Conservation (phyloP, 2,113 vertebrate species). For the Ginglymostoma cirratum region DNA sequence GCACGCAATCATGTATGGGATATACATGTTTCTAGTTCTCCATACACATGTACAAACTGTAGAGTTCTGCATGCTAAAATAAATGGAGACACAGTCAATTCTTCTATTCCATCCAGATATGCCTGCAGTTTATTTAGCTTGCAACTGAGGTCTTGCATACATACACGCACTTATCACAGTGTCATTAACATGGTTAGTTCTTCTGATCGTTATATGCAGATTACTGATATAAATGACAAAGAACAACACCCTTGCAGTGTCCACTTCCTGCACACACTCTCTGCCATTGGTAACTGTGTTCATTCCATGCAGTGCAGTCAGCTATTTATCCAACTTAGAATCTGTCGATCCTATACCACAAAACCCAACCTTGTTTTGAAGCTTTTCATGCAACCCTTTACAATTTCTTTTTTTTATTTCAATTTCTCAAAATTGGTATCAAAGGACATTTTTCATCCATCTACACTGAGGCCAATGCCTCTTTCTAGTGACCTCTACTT, state of each 20-base stretch:
- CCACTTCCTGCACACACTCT: neutral
- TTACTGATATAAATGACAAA: neutral
- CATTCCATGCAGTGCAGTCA: neutral
- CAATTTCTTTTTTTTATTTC: too few species aligned
- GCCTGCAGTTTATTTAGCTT: neutral
- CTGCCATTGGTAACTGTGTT: neutral
- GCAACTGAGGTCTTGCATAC: neutral
- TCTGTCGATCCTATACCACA: neutral
- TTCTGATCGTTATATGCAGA: neutral
- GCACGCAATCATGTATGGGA: neutral
- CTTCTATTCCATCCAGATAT: neutral
- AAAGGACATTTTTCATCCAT: too few species aligned
- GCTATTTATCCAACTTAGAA: neutral
- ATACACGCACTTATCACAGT: neutral
- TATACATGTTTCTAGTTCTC: neutral
- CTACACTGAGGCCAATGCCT: too few species aligned
- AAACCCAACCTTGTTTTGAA: neutral
- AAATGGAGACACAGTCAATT: neutral
- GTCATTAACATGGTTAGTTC: neutral
- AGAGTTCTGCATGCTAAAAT: neutral
- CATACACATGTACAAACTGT: neutral
- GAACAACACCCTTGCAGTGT: neutral
- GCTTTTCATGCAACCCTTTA: neutral
- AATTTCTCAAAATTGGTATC: too few species aligned
- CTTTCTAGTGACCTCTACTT: too few species aligned